A percentile compares a stretch with the other conserved stretches of the same genome.
phyloP scores from a whole-genome alignment of 1,140 invertebrate genomes.

The Sipha flava region DNA sequence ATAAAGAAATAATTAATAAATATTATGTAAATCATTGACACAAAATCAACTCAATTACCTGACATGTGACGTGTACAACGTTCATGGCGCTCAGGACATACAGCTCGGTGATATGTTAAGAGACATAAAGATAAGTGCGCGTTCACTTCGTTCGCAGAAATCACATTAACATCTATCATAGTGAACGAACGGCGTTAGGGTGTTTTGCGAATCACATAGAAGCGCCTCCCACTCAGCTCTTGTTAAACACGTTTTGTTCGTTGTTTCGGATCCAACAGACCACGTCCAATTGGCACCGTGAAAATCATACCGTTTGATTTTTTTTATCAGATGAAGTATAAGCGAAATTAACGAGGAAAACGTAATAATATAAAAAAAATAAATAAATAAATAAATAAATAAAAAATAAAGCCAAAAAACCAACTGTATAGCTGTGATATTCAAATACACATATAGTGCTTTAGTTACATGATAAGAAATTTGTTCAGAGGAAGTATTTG shows the following conservation, averaged over 20 bases:
- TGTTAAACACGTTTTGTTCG: neutral
- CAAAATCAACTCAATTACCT: neutral
- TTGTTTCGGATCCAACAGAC: neutral
- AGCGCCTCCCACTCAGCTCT: neutral
- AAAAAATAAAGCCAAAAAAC: neutral
- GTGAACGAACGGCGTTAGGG: neutral
- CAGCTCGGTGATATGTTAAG: neutral
- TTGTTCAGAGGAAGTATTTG: neutral
- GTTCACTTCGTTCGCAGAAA: neutral
- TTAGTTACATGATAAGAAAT: neutral
- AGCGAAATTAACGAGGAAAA: neutral
- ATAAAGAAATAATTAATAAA: too few relatives aligned
- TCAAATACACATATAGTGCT: neutral
- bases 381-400: neutral
- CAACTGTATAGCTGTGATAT: neutral
- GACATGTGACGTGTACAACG: neutral
- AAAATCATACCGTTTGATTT: neutral
- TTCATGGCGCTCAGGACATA: neutral
- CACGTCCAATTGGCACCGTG: slow-evolving; percentile 11
- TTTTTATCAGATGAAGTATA: neutral
- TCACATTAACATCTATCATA: neutral
- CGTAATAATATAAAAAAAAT: neutral
- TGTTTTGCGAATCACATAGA: neutral
- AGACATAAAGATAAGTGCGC: neutral
- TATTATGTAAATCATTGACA: too few relatives aligned